Evolutionary conservation across 1,140 invertebrate species (phyloP).

Genomic region (Ceratina australensis): DNA sequence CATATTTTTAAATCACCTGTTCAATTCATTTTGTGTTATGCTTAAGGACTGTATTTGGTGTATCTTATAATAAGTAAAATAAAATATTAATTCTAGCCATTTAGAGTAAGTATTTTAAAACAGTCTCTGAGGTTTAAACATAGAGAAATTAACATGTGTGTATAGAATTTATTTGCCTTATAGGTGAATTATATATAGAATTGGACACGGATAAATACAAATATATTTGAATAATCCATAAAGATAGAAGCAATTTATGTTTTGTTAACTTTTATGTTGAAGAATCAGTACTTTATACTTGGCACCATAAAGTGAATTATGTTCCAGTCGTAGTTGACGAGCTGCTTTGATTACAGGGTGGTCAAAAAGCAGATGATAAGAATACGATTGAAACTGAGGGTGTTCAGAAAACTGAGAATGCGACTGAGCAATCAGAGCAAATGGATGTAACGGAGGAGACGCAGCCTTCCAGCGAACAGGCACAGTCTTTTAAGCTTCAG

Average conservation of each 20-base stretch:
- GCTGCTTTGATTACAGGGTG: conserved; percentile 74
- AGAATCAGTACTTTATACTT: conserved; percentile 26
- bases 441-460: conserved; percentile 73
- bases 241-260: no score
- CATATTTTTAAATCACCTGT: conserved; percentile 16
- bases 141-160: background rate
- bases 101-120: conserved; percentile 28
- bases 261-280: background rate
- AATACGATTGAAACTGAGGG: conserved; percentile 72
- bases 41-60: conserved; percentile 31
- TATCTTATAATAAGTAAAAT: conserved; percentile 10
- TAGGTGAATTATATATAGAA: no score
- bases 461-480: conserved; percentile 76
- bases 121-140: background rate
- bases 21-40: background rate
- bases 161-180: background rate
- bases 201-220: no score
- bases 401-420: conserved; percentile 75
- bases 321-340: conserved; percentile 58
- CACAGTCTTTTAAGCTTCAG: conserved; percentile 76
- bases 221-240: no score
- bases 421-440: conserved; percentile 72
- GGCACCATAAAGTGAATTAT: conserved; percentile 28
- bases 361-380: conserved; percentile 73
- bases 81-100: background rate